Percentiles rank a stretch among this genome's conserved stretches.
Evolutionary conservation across 2,888 invertebrate genomes (phyloP).

Genomic region (Morinoia aosen): DNA sequence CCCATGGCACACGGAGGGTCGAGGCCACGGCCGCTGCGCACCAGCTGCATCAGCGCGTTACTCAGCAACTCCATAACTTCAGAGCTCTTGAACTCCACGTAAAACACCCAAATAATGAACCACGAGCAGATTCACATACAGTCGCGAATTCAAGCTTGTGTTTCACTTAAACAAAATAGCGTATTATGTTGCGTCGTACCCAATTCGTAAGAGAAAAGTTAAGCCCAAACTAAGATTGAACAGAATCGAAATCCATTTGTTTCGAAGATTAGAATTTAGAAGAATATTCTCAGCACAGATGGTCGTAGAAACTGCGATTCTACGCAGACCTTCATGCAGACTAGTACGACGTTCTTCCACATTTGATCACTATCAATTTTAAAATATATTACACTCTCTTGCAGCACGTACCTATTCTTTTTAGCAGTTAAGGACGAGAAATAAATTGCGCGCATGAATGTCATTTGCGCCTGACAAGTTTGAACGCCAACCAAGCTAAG

Average conservation of each 20-base stretch:
- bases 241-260: neutral
- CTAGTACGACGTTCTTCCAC: neutral
- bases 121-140: neutral
- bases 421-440: neutral
- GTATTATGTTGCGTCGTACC: neutral
- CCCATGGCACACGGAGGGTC: too few relatives aligned
- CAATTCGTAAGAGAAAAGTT: neutral
- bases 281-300: neutral
- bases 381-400: neutral
- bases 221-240: neutral
- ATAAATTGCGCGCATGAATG: neutral
- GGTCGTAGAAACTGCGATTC: neutral
- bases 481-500: neutral
- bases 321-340: neutral
- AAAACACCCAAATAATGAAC: neutral
- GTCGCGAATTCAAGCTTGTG: neutral
- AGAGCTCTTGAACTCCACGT: neutral
- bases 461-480: neutral
- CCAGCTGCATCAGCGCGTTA: neutral
- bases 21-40: neutral
- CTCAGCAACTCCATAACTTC: neutral
- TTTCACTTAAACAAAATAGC: neutral
- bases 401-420: neutral
- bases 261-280: neutral
- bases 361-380: neutral